phyloP scores from a whole-genome alignment of 2,797 vertebrate species.

The Anguilla obscura region DNA sequence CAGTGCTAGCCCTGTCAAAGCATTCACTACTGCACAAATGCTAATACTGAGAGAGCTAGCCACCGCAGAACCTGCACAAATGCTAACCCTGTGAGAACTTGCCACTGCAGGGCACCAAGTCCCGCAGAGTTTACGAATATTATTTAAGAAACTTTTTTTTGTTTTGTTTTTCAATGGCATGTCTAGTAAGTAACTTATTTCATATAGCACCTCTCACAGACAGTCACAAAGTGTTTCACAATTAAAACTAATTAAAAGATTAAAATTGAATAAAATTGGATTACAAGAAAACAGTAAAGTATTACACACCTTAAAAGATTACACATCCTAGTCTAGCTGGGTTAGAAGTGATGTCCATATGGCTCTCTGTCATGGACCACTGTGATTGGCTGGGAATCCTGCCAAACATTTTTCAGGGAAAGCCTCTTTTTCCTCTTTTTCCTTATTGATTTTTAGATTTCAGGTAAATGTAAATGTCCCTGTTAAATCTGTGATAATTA shows the following conservation, averaged over 20 bases:
- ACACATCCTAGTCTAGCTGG: neutral
- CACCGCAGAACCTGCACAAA: neutral
- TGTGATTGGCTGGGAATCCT: neutral
- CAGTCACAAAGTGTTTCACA: too few relatives aligned
- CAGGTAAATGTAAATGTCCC: neutral
- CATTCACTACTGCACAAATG: neutral
- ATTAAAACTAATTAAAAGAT: too few relatives aligned
- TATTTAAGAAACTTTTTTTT: neutral
- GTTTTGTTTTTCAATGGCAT: neutral
- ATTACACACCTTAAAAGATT: too few relatives aligned
- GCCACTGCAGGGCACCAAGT: neutral
- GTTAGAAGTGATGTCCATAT: neutral
- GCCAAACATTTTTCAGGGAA: neutral
- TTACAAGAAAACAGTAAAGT: too few relatives aligned
- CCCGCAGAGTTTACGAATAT: neutral
- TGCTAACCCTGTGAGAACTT: neutral
- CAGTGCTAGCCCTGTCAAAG: neutral
- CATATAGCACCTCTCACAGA: too few relatives aligned
- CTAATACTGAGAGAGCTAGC: neutral
- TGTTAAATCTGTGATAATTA: conserved; percentile 6
- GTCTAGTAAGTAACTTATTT: neutral
- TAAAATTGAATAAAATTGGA: too few relatives aligned
- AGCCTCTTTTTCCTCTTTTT: too few relatives aligned
- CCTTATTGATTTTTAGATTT: neutral
- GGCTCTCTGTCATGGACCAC: neutral